These are phyloP conservation scores for Heliconius hermathena DNA, from an alignment of 1,140 invertebrate species.

Conservation along the genomic window DNA sequence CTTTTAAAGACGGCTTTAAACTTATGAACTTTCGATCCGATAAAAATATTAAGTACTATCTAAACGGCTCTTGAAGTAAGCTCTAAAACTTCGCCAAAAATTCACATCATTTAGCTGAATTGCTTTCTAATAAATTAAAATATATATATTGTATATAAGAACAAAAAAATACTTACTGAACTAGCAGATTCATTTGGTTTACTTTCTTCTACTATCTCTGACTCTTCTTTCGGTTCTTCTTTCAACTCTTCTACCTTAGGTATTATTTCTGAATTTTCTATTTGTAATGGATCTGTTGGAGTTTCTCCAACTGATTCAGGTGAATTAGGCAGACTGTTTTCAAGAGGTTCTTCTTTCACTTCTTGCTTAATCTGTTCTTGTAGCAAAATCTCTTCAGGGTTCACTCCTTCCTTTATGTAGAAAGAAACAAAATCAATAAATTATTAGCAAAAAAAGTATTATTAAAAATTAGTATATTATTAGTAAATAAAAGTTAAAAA, in stretches of 20 bases:
- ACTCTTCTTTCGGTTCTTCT: neutral
- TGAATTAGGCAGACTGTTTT: neutral
- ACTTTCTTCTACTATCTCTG: neutral
- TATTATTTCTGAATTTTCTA: neutral
- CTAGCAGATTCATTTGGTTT: slow-evolving; percentile 1
- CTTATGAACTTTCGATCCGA: too few relatives aligned
- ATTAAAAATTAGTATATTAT: neutral
- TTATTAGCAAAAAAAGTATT: neutral
- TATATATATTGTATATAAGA: too few relatives aligned
- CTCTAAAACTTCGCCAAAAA: too few relatives aligned
- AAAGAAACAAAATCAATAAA: neutral
- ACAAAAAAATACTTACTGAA: neutral
- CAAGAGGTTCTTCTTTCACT: neutral
- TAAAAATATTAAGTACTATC: too few relatives aligned
- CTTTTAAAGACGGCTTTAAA: too few relatives aligned
- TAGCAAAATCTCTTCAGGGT: too few relatives aligned
- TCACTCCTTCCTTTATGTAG: neutral
- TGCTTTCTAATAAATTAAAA: too few relatives aligned
- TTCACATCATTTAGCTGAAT: too few relatives aligned
- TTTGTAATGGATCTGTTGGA: neutral
- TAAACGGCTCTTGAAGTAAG: too few relatives aligned
- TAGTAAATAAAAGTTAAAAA: neutral
- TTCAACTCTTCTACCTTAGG: neutral
- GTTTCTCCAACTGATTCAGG: neutral
- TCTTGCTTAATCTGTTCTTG: neutral